phyloP scores from a whole-genome alignment of 2,888 invertebrate genomes.

The Phasia obesa region DNA sequence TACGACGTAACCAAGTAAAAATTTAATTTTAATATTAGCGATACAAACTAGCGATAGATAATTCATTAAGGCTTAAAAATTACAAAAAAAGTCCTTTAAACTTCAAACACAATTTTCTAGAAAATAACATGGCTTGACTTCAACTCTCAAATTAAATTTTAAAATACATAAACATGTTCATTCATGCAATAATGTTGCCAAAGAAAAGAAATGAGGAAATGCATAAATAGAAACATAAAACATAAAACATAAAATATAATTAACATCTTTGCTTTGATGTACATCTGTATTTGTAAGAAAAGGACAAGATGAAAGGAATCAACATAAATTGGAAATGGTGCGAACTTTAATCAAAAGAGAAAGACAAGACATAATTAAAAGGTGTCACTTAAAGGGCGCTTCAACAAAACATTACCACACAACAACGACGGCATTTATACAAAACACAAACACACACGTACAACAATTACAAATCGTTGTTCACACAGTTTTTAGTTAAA shows the following conservation, averaged over 20 bases:
- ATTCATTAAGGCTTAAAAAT: no score
- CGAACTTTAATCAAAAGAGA: conserved; percentile 38
- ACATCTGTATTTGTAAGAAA: conserved; percentile 12
- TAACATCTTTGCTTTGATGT: conserved; percentile 52
- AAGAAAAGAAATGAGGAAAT: not conserved
- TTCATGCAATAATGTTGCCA: not conserved
- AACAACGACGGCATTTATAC: not conserved
- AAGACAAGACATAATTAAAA: conserved; percentile 63
- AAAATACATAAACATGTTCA: conserved; percentile 33
- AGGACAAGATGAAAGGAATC: conserved; percentile 43
- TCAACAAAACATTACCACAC: conserved; percentile 37
- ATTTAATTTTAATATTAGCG: no score
- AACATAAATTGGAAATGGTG: conserved; percentile 55
- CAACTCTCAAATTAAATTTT: conserved; percentile 3
- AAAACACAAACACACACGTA: not conserved
- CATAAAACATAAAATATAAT: conserved; percentile 58
- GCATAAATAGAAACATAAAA: conserved; percentile 28
- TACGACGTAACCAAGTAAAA: no score
- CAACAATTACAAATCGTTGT: conserved; percentile 33
- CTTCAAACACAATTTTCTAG: not conserved
- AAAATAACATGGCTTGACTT: not conserved
- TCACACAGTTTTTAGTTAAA: conserved; percentile 37
- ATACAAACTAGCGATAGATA: no score
- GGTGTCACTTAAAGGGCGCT: conserved; percentile 63
- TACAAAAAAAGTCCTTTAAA: not conserved